Evolutionary conservation across 2,888 invertebrate genomes (phyloP), one percentile per base, ranked within the genome.

Genomic region (Perithous albicinctus): DNA sequence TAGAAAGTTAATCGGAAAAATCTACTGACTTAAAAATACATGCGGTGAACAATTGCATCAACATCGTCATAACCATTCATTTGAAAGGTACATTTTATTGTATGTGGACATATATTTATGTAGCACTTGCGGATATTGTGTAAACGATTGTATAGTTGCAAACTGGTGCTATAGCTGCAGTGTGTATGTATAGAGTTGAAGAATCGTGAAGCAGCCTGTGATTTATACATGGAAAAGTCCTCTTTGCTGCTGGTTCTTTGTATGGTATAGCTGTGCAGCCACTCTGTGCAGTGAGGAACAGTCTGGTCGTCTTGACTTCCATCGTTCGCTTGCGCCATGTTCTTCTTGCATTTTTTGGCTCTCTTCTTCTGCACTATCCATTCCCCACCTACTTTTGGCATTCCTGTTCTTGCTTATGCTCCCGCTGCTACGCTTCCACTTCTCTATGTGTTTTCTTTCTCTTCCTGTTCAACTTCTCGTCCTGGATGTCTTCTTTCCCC

Each of bases 381-480:
- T 61, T 26, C 23, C 15, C 32, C 20, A 7, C 54, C 61, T 56
- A 41, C 26, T 64, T 51, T 32, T 64, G 41, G 32, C 48, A 64
- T 48, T 23, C 15, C 41, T 48, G 29, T 64, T 56, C 8, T 46
- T 54, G 2, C 54, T 26, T 15, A 15, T 56, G 32, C 61, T 46
- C 41, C 63, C 29, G 51, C 59, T 41, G 38, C 41, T 51, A 35
- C 46, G 43, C 59, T 70, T 75, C 64, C 48, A 66, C 76, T 72
- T 59, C 63, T 48, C 64, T 23, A 5, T 46, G 43, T 51, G 23
- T 51, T 59, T 32, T 38, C 51, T 59, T 61, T 32, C 61, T 59
- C 48, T 69, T 35, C 23, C 75, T 51, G 46, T 51, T 74, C 67
- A 64, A 74, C 51, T 79, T 79, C 74, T 61, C 64, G 64, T 73